phyloP scores from a whole-genome alignment of 1,140 invertebrate genomes.

The Drosophila jambulina region DNA sequence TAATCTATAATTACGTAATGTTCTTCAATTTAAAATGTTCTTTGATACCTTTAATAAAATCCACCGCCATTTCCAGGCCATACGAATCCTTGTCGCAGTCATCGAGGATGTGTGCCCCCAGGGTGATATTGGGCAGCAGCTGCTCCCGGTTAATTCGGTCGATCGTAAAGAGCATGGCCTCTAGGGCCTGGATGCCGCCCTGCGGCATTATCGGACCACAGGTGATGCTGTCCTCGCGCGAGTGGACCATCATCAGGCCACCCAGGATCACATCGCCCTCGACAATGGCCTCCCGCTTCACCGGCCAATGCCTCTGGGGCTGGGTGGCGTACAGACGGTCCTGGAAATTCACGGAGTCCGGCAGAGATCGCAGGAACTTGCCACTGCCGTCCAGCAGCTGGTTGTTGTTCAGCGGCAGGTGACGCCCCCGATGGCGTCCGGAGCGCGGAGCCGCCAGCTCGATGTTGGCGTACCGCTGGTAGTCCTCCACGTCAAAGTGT shows the following conservation, averaged over 20 bases:
- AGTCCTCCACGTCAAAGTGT: constrained; percentile 61
- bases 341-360: constrained; percentile 68
- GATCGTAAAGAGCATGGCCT: constrained; percentile 94
- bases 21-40: neutral
- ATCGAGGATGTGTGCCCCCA: constrained; percentile 94
- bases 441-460: constrained; percentile 66
- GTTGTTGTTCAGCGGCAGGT: constrained; percentile 39
- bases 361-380: constrained; percentile 76
- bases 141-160: constrained; percentile 90
- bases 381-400: constrained; percentile 55
- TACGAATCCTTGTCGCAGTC: constrained; percentile 97
- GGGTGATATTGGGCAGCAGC: constrained; percentile 89
- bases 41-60: constrained; percentile 95
- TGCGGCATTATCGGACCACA: constrained; percentile 96
- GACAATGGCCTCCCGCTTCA: constrained; percentile 93
- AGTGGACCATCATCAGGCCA: constrained; percentile 97
- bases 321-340: constrained; percentile 52
- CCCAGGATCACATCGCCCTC: constrained; percentile 94
- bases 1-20: neutral
- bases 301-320: constrained; percentile 89
- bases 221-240: constrained; percentile 91
- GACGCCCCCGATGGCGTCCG: constrained; percentile 75
- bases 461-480: constrained; percentile 67
- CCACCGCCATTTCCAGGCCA: constrained; percentile 95
- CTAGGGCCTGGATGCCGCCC: constrained; percentile 93